These are phyloP conservation scores for Hipparchia semele DNA, from an alignment of 2,888 invertebrate genomes.

Conservation along the genomic window DNA sequence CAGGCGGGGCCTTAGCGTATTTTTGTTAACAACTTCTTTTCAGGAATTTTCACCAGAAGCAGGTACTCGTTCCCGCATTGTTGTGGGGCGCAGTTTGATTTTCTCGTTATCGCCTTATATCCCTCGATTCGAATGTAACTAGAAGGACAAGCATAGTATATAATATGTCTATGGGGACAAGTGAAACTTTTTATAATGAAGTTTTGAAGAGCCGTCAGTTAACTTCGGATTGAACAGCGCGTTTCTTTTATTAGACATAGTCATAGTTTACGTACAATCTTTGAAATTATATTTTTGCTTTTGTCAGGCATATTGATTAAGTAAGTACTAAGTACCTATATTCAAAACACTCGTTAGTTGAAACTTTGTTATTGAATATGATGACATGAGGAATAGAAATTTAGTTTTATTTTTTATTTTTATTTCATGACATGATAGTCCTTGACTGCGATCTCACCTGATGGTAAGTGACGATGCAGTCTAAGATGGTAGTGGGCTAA, in stretches of 20 bases:
- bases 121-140: conserved; percentile 34
- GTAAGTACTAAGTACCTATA: no score
- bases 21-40: conserved; percentile 82
- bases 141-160: no score
- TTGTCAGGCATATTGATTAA: no score
- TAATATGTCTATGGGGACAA: conserved; percentile 26
- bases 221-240: conserved; percentile 23
- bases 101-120: conserved; percentile 48
- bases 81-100: conserved; percentile 65
- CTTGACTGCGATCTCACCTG: no score
- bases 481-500: no score
- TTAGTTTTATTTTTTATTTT: no score
- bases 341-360: no score
- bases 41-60: conserved; percentile 65
- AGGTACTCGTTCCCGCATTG: conserved; percentile 40
- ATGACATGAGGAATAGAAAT: no score
- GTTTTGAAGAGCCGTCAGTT: conserved; percentile 26
- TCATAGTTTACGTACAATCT: background rate
- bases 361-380: no score
- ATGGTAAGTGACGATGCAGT: no score
- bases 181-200: conserved; percentile 36
- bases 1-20: conserved; percentile 71
- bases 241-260: conserved; percentile 1
- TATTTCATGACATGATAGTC: no score
- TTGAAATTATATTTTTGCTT: no score